Evolutionary conservation across 1,140 invertebrate species (phyloP).

Genomic region (Arctopsyche grandis): DNA sequence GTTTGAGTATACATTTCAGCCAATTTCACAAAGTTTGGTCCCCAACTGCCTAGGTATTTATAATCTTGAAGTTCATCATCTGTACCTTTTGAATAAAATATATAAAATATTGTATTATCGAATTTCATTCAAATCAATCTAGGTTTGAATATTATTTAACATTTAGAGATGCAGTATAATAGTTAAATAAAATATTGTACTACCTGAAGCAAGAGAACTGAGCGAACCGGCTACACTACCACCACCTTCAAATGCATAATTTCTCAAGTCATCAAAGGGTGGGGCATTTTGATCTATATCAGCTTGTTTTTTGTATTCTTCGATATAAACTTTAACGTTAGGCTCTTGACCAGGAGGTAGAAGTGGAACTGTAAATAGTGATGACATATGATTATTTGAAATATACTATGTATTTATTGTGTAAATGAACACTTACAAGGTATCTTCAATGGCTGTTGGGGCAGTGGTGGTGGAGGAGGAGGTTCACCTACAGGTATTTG

Average conservation of each 20-base stretch:
- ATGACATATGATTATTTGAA: neutral
- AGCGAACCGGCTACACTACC: slow-evolving; percentile 73
- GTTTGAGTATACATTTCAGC: slow-evolving; percentile 95
- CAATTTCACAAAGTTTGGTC: slow-evolving; percentile 95
- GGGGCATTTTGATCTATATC: slow-evolving; percentile 72
- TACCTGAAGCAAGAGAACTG: slow-evolving; percentile 63
- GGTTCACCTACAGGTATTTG: slow-evolving; percentile 67
- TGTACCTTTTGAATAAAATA: slow-evolving; percentile 73
- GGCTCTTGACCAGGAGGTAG: slow-evolving; percentile 66
- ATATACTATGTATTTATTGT: slow-evolving; percentile 10
- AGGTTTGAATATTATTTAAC: no score
- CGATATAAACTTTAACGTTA: slow-evolving; percentile 72
- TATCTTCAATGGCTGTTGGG: slow-evolving; percentile 74
- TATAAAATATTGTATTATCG: neutral
- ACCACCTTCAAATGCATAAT: slow-evolving; percentile 75
- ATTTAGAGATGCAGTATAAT: no score
- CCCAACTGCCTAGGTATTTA: slow-evolving; percentile 96
- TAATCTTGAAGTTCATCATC: slow-evolving; percentile 96
- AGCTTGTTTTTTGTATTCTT: slow-evolving; percentile 69
- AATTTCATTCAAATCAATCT: no score
- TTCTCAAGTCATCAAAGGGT: slow-evolving; percentile 73
- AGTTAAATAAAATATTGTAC: neutral
- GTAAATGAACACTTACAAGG: slow-evolving; percentile 74
- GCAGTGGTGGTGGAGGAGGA: slow-evolving; percentile 38
- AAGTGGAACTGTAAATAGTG: slow-evolving; percentile 67